These are phyloP conservation scores for Trissolcus brochymenae DNA, from an alignment of 2,888 invertebrate species.

Conservation along the genomic window DNA sequence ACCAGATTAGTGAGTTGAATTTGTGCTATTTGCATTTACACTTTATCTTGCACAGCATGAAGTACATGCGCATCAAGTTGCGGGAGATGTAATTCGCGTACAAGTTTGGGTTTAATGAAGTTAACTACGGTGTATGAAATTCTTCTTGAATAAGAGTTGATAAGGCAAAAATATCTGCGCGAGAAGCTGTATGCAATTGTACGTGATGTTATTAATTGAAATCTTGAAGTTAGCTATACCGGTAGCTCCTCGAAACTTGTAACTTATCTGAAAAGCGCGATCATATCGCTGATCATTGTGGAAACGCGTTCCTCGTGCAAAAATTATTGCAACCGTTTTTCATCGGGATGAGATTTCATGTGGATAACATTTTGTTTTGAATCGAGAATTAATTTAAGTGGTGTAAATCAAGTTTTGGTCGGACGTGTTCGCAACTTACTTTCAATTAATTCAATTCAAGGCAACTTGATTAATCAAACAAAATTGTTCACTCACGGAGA, in stretches of 20 bases:
- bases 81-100: slow-evolving; percentile 28
- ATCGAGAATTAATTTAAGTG: too few species aligned
- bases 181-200: slow-evolving; percentile 27
- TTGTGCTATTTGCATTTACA: slow-evolving; percentile 45
- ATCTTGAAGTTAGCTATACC: slow-evolving; percentile 12
- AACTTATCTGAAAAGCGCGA: slow-evolving; percentile 28
- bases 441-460: too few species aligned
- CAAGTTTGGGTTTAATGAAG: slow-evolving; percentile 33
- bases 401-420: too few species aligned
- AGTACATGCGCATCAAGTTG: slow-evolving; percentile 29
- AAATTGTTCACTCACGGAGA: too few species aligned
- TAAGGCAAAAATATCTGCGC: slow-evolving; percentile 18
- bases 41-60: slow-evolving; percentile 30
- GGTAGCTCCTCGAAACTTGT: slow-evolving; percentile 28
- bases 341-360: background rate
- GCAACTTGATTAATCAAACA: too few species aligned
- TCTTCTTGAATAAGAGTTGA: background rate
- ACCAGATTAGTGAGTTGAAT: slow-evolving; percentile 50
- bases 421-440: too few species aligned
- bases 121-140: slow-evolving; percentile 26
- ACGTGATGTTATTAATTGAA: slow-evolving; percentile 29
- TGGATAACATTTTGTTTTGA: background rate
- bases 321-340: too few species aligned
- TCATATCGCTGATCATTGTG: slow-evolving; percentile 26
- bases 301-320: too few species aligned